phyloP scores from a whole-genome alignment of 1,140 invertebrate species.

The Tribolium madens region DNA sequence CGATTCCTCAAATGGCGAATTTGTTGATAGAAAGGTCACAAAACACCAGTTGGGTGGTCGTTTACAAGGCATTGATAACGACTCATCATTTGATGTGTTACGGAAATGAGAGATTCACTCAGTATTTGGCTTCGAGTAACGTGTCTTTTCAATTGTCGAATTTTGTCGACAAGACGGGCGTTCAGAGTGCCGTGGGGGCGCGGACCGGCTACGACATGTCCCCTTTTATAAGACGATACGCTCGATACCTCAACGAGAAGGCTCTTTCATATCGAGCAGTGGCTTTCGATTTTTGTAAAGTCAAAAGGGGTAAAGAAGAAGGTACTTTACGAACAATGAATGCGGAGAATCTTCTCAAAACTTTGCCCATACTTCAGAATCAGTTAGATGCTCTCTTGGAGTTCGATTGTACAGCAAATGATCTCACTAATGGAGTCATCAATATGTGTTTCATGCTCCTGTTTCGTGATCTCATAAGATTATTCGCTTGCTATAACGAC shows the following conservation, averaged over 20 bases:
- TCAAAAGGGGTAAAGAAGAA: constrained; percentile 98
- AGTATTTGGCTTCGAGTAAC: constrained; percentile 99
- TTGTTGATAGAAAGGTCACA: constrained; percentile 97
- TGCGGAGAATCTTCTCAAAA: constrained; percentile 97
- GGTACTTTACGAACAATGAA: constrained; percentile 97
- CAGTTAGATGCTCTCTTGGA: constrained; percentile 97
- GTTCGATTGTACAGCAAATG: constrained; percentile 98
- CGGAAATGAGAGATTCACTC: constrained; percentile 99
- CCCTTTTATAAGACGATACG: constrained; percentile 97
- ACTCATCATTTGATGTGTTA: constrained; percentile 99
- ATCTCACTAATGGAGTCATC: constrained; percentile 98
- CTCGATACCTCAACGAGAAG: constrained; percentile 99
- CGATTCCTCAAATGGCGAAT: constrained; percentile 98
- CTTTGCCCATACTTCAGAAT: constrained; percentile 93
- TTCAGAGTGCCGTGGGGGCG: constrained; percentile 76
- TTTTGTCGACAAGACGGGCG: constrained; percentile 97
- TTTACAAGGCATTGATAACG: constrained; percentile 98
- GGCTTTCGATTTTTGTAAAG: constrained; percentile 99
- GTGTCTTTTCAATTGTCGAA: constrained; percentile 98
- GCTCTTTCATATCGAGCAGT: constrained; percentile 97
- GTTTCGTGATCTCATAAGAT: constrained; percentile 97
- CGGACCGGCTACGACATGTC: constrained; percentile 98
- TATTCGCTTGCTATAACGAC: constrained; percentile 99
- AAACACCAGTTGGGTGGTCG: constrained; percentile 98
- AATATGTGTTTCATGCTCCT: constrained; percentile 99